These are phyloP conservation scores for Corvus cornix DNA, from an alignment of 2,113 vertebrate species.

Conservation along the genomic window DNA sequence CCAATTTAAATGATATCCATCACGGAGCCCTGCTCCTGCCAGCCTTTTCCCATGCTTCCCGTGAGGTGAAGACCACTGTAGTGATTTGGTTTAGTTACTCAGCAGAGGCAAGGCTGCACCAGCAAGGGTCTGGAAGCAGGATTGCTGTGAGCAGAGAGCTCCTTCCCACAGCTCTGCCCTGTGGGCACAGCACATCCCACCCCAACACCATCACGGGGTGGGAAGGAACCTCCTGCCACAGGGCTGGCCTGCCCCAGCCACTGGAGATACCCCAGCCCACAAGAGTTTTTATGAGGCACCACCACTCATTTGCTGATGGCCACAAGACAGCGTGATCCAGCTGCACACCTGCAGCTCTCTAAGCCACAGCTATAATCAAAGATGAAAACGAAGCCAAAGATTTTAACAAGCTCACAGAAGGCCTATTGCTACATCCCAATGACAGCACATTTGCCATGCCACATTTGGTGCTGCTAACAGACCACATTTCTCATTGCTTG, in stretches of 20 bases:
- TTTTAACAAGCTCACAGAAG: not conserved
- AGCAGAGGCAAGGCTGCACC: not conserved
- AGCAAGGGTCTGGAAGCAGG: not conserved
- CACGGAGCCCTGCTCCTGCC: not conserved
- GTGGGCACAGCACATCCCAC: not conserved
- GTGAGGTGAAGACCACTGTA: fast-evolving
- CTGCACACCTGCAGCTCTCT: not conserved
- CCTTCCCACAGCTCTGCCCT: not conserved
- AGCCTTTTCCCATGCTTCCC: not conserved
- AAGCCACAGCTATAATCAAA: not conserved
- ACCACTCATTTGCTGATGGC: not conserved
- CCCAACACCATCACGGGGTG: fast-evolving
- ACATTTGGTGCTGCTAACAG: not conserved
- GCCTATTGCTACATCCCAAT: not conserved
- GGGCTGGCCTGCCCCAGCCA: not conserved
- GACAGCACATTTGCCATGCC: not conserved
- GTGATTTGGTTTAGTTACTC: not conserved
- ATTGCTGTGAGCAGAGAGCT: not conserved
- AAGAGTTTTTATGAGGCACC: not conserved
- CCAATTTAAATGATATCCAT: not conserved
- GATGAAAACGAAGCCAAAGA: not conserved
- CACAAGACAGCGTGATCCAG: not conserved
- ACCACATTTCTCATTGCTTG: not conserved
- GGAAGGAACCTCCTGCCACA: not conserved
- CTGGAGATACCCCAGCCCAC: not conserved